Evolutionary conservation across 2,888 invertebrate genomes (phyloP).

Genomic region (Nebria salina): DNA sequence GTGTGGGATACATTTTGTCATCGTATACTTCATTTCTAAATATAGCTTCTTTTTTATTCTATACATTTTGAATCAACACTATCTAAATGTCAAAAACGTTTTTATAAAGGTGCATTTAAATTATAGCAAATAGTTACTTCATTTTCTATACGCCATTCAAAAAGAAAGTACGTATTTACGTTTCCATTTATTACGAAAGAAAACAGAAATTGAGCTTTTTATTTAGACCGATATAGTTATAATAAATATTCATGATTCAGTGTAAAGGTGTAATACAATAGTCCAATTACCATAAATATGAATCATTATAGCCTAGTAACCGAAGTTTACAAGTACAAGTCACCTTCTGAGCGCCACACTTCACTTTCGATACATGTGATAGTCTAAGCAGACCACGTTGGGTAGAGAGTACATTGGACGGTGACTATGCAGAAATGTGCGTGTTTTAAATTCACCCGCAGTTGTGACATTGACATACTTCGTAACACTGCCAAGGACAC

Average conservation of each 20-base stretch:
- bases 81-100: not conserved
- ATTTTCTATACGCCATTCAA: too few relatives aligned
- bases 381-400: not conserved
- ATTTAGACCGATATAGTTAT: too few relatives aligned
- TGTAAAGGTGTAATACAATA: not conserved
- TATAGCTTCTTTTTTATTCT: conserved; percentile 18
- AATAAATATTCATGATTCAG: not conserved
- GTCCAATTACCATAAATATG: not conserved
- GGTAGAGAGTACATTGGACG: conserved; percentile 27
- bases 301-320: not conserved
- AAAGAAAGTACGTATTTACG: too few relatives aligned
- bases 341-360: conserved; percentile 19
- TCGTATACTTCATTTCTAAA: conserved; percentile 32
- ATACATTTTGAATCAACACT: not conserved
- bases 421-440: conserved; percentile 32
- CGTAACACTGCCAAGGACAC: conserved; percentile 31
- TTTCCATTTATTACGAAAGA: too few relatives aligned
- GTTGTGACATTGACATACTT: conserved; percentile 35
- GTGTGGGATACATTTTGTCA: conserved; percentile 27
- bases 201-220: too few relatives aligned
- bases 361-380: conserved; percentile 28
- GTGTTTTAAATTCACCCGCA: conserved; percentile 28
- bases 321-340: not conserved
- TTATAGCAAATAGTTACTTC: too few relatives aligned
- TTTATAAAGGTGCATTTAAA: too few relatives aligned